These are phyloP conservation scores for Cydia pomonella DNA, from an alignment of 1,140 invertebrate genomes.

Conservation along the genomic window DNA sequence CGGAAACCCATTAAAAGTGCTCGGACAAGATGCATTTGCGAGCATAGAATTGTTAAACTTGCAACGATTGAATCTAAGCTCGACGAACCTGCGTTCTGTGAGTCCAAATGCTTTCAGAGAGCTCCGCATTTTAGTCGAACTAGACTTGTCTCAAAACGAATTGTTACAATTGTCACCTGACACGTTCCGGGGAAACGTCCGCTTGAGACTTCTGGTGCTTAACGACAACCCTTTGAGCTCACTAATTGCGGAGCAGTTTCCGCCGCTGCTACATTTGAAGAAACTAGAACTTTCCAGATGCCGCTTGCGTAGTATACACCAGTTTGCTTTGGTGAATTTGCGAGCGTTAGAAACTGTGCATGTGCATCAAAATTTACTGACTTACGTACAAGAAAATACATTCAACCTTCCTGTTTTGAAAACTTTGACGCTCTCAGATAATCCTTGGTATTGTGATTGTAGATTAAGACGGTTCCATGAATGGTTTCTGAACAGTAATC, in stretches of 20 bases:
- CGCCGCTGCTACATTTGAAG: conserved; percentile 85
- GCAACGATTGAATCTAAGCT: conserved; percentile 89
- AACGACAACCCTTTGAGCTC: conserved; percentile 86
- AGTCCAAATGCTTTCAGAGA: conserved; percentile 91
- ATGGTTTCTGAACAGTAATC: conserved; percentile 86
- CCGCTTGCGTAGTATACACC: conserved; percentile 85
- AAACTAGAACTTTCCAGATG: conserved; percentile 90
- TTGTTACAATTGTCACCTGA: conserved; percentile 84
- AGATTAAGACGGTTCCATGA: conserved; percentile 88
- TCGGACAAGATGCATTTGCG: conserved; percentile 90
- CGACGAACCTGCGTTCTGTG: conserved; percentile 86
- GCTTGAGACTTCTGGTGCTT: conserved; percentile 85
- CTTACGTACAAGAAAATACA: conserved; percentile 67
- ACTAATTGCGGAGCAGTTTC: conserved; percentile 86
- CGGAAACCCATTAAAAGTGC: conserved; percentile 86
- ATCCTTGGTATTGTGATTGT: conserved; percentile 95
- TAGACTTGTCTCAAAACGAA: conserved; percentile 91
- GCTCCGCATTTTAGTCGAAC: conserved; percentile 91
- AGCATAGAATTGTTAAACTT: conserved; percentile 89
- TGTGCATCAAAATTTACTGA: conserved; percentile 68
- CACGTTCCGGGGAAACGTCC: conserved; percentile 88
- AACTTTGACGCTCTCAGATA: conserved; percentile 89
- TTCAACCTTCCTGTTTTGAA: conserved; percentile 82
- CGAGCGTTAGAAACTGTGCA: conserved; percentile 69
- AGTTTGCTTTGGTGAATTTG: conserved; percentile 81